Conservation (phyloP, 2,797 vertebrate species). For the Spinus pinus region DNA sequence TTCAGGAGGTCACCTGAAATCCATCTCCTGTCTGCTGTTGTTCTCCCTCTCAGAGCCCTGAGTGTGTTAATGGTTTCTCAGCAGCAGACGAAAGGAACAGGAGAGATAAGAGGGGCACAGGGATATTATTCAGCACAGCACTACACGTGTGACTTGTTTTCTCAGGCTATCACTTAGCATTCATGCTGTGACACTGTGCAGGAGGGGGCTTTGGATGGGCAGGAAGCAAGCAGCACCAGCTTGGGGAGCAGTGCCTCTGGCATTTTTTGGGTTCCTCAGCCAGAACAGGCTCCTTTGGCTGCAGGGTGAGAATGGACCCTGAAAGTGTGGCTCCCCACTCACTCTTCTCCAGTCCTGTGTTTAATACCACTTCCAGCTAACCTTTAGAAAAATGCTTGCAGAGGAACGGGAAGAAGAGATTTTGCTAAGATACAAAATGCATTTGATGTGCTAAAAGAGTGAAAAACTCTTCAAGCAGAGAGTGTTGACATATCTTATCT, state of each 20-base stretch:
- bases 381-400: neutral
- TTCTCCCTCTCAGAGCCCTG: neutral
- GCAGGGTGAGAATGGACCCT: neutral
- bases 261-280: neutral
- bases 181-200: neutral
- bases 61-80: conserved; percentile 15
- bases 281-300: neutral
- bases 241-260: neutral
- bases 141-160: conserved; percentile 36
- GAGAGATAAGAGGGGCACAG: neutral
- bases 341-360: neutral
- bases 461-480: conserved; percentile 32
- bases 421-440: neutral
- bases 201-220: neutral
- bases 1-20: conserved; percentile 9
- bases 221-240: neutral
- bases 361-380: neutral
- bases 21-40: neutral
- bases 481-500: conserved; percentile 61
- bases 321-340: neutral
- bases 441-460: conserved; percentile 38
- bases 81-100: neutral
- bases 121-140: neutral
- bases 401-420: neutral
- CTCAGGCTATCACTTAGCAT: neutral